Evolutionary conservation across 2,113 vertebrate species (phyloP), one percentile per base, ranked within the genome.

Genomic region (Butorides virescens): DNA sequence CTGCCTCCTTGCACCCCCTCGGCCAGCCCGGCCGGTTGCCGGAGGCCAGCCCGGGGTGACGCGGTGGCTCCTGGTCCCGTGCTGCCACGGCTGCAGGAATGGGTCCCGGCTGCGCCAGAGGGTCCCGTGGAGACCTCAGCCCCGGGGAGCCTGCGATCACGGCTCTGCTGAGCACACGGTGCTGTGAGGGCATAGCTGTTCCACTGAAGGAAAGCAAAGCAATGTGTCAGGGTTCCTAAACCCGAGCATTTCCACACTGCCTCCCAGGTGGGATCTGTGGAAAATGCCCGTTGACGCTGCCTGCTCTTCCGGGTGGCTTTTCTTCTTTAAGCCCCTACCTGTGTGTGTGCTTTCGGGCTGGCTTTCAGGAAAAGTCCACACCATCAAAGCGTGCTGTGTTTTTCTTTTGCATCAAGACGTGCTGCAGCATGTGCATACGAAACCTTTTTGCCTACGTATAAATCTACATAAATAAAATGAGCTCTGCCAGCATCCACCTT

Each of bases 261-360:
- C 59, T 55, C 29, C 49, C 59, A 15, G 74, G 32, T 4, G 1
- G 0, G 1, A 37, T 34, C 32, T 14, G 4, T 5, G 32, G n/a
- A 6, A 44, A 37, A 11, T 0, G 15, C 47, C 53, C 5, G 25
- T 8, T 4, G 8, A 30, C 8, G 26, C 53, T 14, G 55, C 67
- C 77, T 20, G 29, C 67, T 89, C 2, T 6, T 66, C 71, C 7
- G 63, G 26, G 30, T 1, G 49, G 50, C 65, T 92, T 75, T 53
- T 62, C 78, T 77, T 19, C 50, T 32, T 71, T 49, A 34, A 59
- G 29, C 15, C 83, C 21, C 74, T 62, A n/a, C 63, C 76, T 9
- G 2, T 2, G 71, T 42, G 55, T 83, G 68, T 46, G 71, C 80
- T n/a, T 66, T 61, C 14, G 7, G 55, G 75, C 44, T 42, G 46